Base-by-base conservation (phyloP, 2,888 invertebrate species). In the Eupithecia dodoneata region DNA sequence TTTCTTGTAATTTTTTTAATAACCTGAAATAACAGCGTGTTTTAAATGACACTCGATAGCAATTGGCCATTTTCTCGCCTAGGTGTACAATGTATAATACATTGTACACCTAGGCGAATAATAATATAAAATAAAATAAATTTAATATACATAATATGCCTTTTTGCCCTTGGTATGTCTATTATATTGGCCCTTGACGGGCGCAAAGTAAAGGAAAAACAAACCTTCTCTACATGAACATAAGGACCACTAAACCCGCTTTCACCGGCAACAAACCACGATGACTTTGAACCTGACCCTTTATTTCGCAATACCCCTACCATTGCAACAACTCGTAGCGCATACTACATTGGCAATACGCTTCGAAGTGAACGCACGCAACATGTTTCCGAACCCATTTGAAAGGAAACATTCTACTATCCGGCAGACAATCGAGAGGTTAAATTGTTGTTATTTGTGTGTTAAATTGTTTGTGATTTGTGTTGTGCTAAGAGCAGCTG, bases 341-440 rank as follows among this genome's bases (percentile, higher is more conserved):
- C 1, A 6, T 5, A 42, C 42, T 9, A 66, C 42, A 81, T 79
- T 79, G 78, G 74, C 80, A 86, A 84, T 81, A 84, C 81, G 72
- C 81, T 84, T 81, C 81, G 83, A 74, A 73, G 80, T 67, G 86
- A 81, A 83, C 89, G 88, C 88, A 89, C 89, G 90, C 77, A 87
- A 81, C 82, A 96, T 96, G 97, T 97, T 96, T 90, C 96, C 97
- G 42, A 97, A 97, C 88, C 97, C 97, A 83, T 96, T 97, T 89
- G 96, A 97, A 84, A 95, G 97, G 87, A 97, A 96, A 87, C 97
- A 97, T 90, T 96, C 96, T 78, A 96, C 96, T 69, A 96, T 97
- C 84, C 95, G 97, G 78, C 96, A 96, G 89, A 95, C 96, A 83
- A 89, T 97, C 83, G 97, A 97, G 85, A 95, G 95, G 30, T 30